These are phyloP conservation scores for Terebella lapidaria DNA, from an alignment of 2,888 invertebrate species.

Conservation along the genomic window DNA sequence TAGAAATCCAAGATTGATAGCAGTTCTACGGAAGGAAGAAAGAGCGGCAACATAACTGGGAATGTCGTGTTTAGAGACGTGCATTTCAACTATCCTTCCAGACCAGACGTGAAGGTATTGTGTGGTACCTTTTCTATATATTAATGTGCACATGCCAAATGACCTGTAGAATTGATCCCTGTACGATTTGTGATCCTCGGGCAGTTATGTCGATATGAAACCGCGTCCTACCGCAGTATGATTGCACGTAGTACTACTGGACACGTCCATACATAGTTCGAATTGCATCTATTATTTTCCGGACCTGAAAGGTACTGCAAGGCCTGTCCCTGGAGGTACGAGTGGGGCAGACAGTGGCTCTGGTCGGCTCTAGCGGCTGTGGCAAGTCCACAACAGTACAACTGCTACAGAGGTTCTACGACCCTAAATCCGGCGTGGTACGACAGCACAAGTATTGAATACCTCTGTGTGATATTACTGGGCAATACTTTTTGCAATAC, in stretches of 20 bases:
- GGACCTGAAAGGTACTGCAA: slow-evolving; percentile 35
- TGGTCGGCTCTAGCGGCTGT: slow-evolving; percentile 70
- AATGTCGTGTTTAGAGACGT: slow-evolving; percentile 67
- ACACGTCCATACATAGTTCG: too few relatives aligned
- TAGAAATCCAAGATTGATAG: slow-evolving; percentile 68
- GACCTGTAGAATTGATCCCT: too few relatives aligned
- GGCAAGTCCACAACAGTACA: slow-evolving; percentile 86
- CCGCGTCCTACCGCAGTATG: too few relatives aligned
- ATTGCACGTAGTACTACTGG: too few relatives aligned
- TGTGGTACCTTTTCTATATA: too few relatives aligned
- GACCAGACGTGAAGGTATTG: slow-evolving; percentile 59
- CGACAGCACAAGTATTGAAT: too few relatives aligned
- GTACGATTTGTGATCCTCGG: too few relatives aligned
- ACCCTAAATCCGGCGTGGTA: slow-evolving; percentile 30
- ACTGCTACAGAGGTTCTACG: slow-evolving; percentile 78
- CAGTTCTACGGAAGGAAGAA: slow-evolving; percentile 61
- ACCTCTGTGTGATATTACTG: too few relatives aligned
- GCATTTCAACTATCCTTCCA: slow-evolving; percentile 71
- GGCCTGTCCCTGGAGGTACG: slow-evolving; percentile 30
- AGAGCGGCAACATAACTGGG: slow-evolving; percentile 59
- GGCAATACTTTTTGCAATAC: too few relatives aligned
- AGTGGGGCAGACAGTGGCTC: slow-evolving; percentile 24
- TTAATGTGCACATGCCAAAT: too few relatives aligned
- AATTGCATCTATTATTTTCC: too few relatives aligned
- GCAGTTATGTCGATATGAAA: too few relatives aligned